Percentiles rank a stretch among this genome's conserved stretches.
Conservation (phyloP, 1,140 invertebrate species). For the Neoseiulus cucumeris region DNA sequence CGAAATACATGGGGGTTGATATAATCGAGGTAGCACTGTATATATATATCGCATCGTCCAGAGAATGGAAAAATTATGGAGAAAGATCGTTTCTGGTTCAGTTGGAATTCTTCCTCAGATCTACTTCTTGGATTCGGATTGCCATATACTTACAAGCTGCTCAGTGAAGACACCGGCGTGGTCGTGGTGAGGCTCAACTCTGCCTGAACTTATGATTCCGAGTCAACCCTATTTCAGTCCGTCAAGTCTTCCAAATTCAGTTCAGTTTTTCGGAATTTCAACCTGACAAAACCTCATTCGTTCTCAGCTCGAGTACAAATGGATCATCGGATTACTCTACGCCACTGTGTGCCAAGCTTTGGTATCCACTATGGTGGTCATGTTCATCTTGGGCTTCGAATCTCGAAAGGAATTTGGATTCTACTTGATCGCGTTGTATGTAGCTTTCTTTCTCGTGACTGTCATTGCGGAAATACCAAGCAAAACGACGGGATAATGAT, state of each 20-base stretch:
- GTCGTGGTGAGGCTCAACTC: constrained; percentile 15
- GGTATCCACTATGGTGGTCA: constrained; percentile 26
- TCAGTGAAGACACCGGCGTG: constrained; percentile 25
- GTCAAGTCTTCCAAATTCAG: background rate
- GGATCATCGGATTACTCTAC: constrained; percentile 27
- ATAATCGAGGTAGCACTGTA: too few relatives aligned
- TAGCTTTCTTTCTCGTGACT: constrained; percentile 28
- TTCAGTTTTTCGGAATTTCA: background rate
- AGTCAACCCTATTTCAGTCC: background rate
- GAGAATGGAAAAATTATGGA: too few relatives aligned
- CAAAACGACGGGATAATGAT: too few relatives aligned
- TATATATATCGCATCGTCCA: too few relatives aligned
- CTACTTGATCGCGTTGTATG: constrained; percentile 28
- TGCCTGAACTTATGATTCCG: too few relatives aligned
- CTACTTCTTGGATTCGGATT: constrained; percentile 35
- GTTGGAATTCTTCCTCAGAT: constrained; percentile 25
- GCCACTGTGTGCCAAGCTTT: constrained; percentile 28
- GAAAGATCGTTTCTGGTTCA: background rate
- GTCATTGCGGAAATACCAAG: constrained; percentile 25
- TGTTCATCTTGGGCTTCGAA: constrained; percentile 26
- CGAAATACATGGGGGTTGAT: too few relatives aligned
- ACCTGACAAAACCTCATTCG: background rate
- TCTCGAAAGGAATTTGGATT: constrained; percentile 28
- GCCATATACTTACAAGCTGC: constrained; percentile 33
- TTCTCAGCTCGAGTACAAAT: constrained; percentile 27